Evolutionary conservation across 2,888 invertebrate genomes (phyloP), one percentile per base, ranked within the genome.

Genomic region (Nezara viridula): DNA sequence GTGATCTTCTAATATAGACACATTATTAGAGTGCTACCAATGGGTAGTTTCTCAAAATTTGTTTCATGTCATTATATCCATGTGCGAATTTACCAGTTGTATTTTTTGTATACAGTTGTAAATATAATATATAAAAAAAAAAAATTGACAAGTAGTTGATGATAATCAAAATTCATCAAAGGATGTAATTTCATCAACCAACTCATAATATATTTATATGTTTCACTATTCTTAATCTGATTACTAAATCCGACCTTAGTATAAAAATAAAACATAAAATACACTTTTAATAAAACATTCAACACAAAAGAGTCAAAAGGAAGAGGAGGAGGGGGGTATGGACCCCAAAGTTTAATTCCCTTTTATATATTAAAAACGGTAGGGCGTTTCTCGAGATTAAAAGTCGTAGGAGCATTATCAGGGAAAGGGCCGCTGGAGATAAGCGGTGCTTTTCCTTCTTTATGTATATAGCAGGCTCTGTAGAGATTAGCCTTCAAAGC

Each of bases 381-480:
- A 81, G 81, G n/a, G 44, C 44, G 24, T 40, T 81, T 81, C 7
- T n/a, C 81, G 81, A 81, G 81, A 81, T 81, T 81, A 81, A 81
- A 81, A 81, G 81, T 40, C 44, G 81, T 47, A 47, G 81, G 16
- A 81, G 44, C 44, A 44, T n/a, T 44, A 47, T 47, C 24, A 81
- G 32, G 81, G 44, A 81, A 81, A 81, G 37, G 66, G 44, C 81
- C 24, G n/a, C 16, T 37, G 52, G 55, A 86, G 86, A 86, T 50
- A 86, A 86, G 37, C 86, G 44, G 10, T 5, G 86, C 50, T 50
- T 55, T 37, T 50, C 86, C 86, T 37, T 86, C 86, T 50, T 86
- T 86, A 55, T 55, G 86, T 55, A 86, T 86, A 86, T 86, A 85
- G 50, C 9, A 50, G 66, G n/a, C 81, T 24, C 12, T 81, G 81